phyloP scores from a whole-genome alignment of 2,888 invertebrate genomes.

The Spodoptera exigua region DNA sequence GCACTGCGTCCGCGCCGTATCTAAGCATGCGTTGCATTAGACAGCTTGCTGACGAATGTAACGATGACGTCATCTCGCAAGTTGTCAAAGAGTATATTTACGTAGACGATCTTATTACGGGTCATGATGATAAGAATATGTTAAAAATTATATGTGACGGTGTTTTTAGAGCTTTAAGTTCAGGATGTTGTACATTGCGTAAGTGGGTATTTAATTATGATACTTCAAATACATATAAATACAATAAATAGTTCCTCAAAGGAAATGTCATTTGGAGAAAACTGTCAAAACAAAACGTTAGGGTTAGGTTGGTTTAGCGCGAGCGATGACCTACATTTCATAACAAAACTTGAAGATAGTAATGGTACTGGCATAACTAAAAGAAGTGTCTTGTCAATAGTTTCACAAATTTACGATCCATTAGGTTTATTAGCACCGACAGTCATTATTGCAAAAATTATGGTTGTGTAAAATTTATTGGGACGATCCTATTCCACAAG shows the following conservation, averaged over 20 bases:
- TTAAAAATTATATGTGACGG: conserved; percentile 8
- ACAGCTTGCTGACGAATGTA: conserved; percentile 5
- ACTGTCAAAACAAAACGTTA: conserved; percentile 23
- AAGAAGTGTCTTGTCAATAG: conserved; percentile 32
- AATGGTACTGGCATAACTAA: conserved; percentile 16
- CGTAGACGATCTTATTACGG: conserved; percentile 21
- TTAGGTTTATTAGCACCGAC: conserved; percentile 16
- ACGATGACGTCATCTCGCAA: conserved; percentile 2
- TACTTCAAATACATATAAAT: no score
- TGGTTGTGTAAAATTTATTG: conserved; percentile 18
- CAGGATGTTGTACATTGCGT: conserved; percentile 36
- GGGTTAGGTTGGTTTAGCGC: conserved; percentile 31
- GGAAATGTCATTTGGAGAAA: conserved; percentile 11
- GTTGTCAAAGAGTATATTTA: conserved; percentile 12
- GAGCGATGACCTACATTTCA: conserved; percentile 31
- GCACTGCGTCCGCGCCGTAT: conserved; percentile 17
- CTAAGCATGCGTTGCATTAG: conserved; percentile 15
- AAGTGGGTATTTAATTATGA: conserved; percentile 32
- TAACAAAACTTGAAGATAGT: conserved; percentile 9
- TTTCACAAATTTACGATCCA: conserved; percentile 22
- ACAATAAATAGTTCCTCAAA: neutral
- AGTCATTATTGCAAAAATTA: conserved; percentile 11
- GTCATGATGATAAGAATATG: conserved; percentile 1
- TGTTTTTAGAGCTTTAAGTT: conserved; percentile 9
- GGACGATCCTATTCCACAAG: neutral